phyloP scores from a whole-genome alignment of 1,140 invertebrate genomes.

The Zophobas morio region DNA sequence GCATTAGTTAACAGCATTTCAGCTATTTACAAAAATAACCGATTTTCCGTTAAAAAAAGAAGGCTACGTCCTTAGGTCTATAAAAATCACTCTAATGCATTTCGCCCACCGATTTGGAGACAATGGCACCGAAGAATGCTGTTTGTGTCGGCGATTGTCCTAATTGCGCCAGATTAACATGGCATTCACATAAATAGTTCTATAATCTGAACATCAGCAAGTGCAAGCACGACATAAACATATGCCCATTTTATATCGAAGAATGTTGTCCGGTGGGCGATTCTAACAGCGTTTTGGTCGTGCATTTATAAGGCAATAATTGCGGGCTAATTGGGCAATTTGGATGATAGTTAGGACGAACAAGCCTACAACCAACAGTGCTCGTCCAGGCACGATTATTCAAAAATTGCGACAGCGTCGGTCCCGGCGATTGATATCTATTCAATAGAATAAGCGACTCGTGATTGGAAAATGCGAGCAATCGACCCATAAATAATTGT shows the following conservation, averaged over 20 bases:
- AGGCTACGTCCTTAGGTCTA: too few species aligned
- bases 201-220: constrained; percentile 22
- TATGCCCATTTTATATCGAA: constrained; percentile 10
- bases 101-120: constrained; percentile 18
- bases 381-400: not conserved
- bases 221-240: constrained; percentile 12
- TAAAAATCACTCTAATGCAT: constrained; percentile 4
- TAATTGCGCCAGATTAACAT: constrained; percentile 21
- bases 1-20: too few species aligned
- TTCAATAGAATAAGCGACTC: constrained; percentile 33
- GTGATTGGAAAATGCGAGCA: constrained; percentile 24
- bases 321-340: constrained; percentile 15
- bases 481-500: constrained; percentile 23
- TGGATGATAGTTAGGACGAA: not conserved
- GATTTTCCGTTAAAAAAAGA: too few species aligned
- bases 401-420: constrained; percentile 12
- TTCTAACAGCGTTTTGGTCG: constrained; percentile 8
- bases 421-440: constrained; percentile 22
- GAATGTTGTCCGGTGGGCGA: constrained; percentile 34
- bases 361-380: not conserved
- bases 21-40: too few species aligned
- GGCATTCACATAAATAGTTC: constrained; percentile 4
- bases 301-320: constrained; percentile 8
- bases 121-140: constrained; percentile 23
- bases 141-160: constrained; percentile 28